Conservation (phyloP, 2,797 vertebrate genomes). For the Microchirus variegatus region DNA sequence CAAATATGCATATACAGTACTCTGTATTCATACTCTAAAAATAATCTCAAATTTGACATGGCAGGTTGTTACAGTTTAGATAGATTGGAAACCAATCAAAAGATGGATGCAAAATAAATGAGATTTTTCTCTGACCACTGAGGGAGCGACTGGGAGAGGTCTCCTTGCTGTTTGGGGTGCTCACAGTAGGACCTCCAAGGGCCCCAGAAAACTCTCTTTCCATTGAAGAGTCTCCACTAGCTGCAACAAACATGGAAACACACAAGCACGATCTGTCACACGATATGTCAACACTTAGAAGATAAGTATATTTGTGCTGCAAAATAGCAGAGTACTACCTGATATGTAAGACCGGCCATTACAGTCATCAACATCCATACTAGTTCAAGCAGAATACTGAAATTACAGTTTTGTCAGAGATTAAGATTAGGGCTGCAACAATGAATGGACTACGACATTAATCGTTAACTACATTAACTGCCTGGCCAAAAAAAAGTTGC, state of each 20-base stretch:
- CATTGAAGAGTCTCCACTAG: conserved; percentile 94
- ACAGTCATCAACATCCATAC: conserved; percentile 96
- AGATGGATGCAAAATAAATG: background rate
- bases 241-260: conserved; percentile 71
- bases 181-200: conserved; percentile 90
- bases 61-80: too few relatives aligned
- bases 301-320: background rate
- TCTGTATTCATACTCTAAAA: background rate
- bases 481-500: too few relatives aligned
- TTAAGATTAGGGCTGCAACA: background rate
- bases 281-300: background rate
- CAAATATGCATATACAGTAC: conserved; percentile 6
- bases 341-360: conserved; percentile 92
- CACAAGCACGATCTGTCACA: conserved; percentile 5
- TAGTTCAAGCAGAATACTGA: conserved; percentile 81
- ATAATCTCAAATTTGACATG: too few relatives aligned
- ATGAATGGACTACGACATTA: too few relatives aligned
- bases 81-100: too few relatives aligned
- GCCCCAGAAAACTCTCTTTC: conserved; percentile 95
- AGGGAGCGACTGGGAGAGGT: conserved; percentile 93
- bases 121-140: conserved; percentile 84
- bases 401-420: conserved; percentile 47
- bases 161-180: conserved; percentile 97
- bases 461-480: too few relatives aligned
- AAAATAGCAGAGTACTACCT: conserved; percentile 75